phyloP scores from a whole-genome alignment of 2,113 vertebrate species.

The Oxygymnocypris stewartii region DNA sequence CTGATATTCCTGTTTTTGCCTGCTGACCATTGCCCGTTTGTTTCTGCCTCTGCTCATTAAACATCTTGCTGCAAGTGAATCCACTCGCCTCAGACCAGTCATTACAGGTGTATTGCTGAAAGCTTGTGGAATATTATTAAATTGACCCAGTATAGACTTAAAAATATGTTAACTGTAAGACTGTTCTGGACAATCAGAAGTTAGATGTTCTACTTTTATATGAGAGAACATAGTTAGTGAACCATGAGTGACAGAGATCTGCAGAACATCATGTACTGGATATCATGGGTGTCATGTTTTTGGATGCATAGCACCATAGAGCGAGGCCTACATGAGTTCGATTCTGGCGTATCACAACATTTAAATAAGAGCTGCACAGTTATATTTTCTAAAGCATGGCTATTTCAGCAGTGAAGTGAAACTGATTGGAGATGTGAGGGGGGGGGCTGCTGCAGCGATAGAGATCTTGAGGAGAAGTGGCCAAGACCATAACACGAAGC shows the following conservation, averaged over 20 bases:
- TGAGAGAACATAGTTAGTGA: neutral
- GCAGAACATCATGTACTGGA: neutral
- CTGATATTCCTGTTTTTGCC: too few relatives aligned
- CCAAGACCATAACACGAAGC: neutral
- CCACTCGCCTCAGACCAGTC: too few relatives aligned
- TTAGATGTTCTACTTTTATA: neutral
- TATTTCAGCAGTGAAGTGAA: neutral
- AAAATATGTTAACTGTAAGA: neutral
- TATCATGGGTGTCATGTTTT: neutral
- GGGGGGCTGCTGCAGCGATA: neutral
- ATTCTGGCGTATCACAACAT: neutral
- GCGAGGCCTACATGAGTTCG: neutral
- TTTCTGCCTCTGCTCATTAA: too few relatives aligned
- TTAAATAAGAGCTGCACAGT: neutral
- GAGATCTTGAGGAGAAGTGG: neutral
- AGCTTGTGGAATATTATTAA: neutral
- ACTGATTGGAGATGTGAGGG: neutral
- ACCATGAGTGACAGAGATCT: neutral
- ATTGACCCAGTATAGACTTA: too few relatives aligned
- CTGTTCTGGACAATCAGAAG: neutral
- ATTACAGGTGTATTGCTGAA: too few relatives aligned
- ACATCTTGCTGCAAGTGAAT: too few relatives aligned
- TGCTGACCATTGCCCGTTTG: too few relatives aligned
- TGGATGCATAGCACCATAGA: neutral
- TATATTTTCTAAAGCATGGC: neutral